Base-by-base conservation (phyloP, 2,888 invertebrate species). In the Volucella bombylans region DNA sequence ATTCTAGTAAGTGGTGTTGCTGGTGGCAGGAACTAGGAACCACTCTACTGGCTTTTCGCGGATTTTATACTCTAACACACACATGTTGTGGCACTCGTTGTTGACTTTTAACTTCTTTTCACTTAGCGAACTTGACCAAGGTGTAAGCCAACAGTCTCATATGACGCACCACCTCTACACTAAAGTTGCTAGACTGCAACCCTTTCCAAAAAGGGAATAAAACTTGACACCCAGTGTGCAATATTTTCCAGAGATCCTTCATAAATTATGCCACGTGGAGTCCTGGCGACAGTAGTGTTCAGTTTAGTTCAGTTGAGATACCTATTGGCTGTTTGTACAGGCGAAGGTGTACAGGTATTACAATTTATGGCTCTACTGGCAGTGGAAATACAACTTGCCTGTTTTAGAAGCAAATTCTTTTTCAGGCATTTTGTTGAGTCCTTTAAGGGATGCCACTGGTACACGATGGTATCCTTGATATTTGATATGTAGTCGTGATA, bases 211-310 rank as follows among this genome's bases (percentile, higher is more conserved):
- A 38, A 45, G 41, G 6, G 6, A 65, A 54, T 55, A 64, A 49
- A 76, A 80, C 83, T 52, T 73, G 83, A 69, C 73, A 74, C 73
- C 41, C 50, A 23, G 47, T 47, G 80, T 80, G 83, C 61, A 71
- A 80, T 71, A 83, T 76, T 76, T 74, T 39, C 39, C 49, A 54
- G 11, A 71, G 65, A 69, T 76, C 71, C 61, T 82, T 83, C 83
- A 83, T 83, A 83, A 83, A 83, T 83, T 76, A 83, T 31, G 31
- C 80, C 23, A 43, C 65, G 74, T 65, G 54, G 38, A 8, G 64
- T 72, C 50, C 64, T 59, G 57, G 54, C 49, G n/a, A 61, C 67
- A 45, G 61, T 72, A 67, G 67, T 72, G 57, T 50, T 68, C 69
- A 43, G 14, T 31, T 31, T 10, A 73, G 14, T 62, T 54, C 45